Base-by-base conservation (phyloP, 2,797 vertebrate species). In the Arnoldichthys spilopterus region DNA sequence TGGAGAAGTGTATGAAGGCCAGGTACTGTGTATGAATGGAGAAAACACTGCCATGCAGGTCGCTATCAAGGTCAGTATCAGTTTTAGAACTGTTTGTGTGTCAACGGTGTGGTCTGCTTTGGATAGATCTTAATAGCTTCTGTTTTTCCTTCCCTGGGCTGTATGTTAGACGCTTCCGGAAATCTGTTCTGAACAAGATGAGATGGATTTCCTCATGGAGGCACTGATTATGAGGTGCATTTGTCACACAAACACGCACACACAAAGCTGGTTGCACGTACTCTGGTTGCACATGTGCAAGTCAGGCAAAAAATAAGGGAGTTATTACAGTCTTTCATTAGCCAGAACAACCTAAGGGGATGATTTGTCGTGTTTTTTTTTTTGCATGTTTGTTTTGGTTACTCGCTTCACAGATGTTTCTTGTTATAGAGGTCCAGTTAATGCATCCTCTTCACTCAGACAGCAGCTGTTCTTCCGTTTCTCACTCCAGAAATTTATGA, bases 181-280 rank as follows among this genome's bases (percentile, higher is more conserved):
- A 93, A 95, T 98, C 91, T 97, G 96, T 88, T 98, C 95, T 4
- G 95, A 94, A 72, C 96, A 97, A 85, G 96, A 97, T 74, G 95
- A 97, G 88, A 95, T 96, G 95, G 96, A 97, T 92, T 98, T 98
- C 90, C 94, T 98, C 82, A 97, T 95, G 95, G 95, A 98, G 91
- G 95, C 93, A 0, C 80, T 98, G 86, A 98, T 98, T 86, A 97
- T 98, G 94, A 97, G 96, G 96, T 97, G 87, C 16, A n/a, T 32
- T 47, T n/a, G 70, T 26, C 43, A 63, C 49, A 54, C 45, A 32
- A 3, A 24, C 16, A 15, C 16, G 67, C n/a, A 58, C 71, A 66
- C 20, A 12, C 67, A 16, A 56, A 54, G 66, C 22, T n/a, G n/a
- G n/a, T n/a, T n/a, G n/a, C n/a, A n/a, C 11, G 66, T 67, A n/a